Conservation (phyloP, 2,113 vertebrate species). For the Xiphophorus couchianus region DNA sequence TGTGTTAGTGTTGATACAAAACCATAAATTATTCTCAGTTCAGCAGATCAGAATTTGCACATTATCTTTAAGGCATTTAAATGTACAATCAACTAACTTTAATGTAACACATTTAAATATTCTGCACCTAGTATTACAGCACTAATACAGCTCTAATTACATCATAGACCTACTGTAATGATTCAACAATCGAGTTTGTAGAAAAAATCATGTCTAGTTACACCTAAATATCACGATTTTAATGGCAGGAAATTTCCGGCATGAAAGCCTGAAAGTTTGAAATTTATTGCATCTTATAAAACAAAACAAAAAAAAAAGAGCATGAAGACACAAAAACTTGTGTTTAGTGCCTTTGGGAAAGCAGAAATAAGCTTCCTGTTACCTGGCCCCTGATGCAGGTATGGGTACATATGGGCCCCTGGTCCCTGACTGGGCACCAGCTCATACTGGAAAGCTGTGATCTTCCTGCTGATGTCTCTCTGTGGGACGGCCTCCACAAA, state of each 20-base stretch:
- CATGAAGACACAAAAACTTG: neutral
- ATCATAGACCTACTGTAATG: neutral
- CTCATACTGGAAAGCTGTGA: slow-evolving; percentile 93
- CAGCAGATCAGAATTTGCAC: too few species aligned
- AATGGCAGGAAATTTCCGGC: neutral
- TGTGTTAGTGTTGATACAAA: too few species aligned
- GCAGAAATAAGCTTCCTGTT: neutral
- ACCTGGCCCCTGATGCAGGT: slow-evolving; percentile 58
- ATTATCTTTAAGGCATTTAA: neutral
- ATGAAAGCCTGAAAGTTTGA: neutral
- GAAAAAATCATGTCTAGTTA: neutral
- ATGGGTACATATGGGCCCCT: slow-evolving; percentile 76
- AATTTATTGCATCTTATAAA: neutral
- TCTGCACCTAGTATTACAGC: too few species aligned
- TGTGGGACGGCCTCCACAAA: slow-evolving; percentile 91
- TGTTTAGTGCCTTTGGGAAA: neutral
- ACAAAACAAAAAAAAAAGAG: neutral
- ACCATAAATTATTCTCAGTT: too few species aligned
- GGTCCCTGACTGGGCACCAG: slow-evolving; percentile 77
- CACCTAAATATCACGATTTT: neutral
- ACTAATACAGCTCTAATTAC: neutral
- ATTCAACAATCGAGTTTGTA: neutral
- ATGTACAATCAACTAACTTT: neutral
- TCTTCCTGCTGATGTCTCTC: slow-evolving; percentile 90
- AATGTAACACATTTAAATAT: neutral